Percentiles rank a stretch among this genome's conserved stretches.
Conservation (phyloP, 2,113 vertebrate genomes). For the Ellobius talpinus region DNA sequence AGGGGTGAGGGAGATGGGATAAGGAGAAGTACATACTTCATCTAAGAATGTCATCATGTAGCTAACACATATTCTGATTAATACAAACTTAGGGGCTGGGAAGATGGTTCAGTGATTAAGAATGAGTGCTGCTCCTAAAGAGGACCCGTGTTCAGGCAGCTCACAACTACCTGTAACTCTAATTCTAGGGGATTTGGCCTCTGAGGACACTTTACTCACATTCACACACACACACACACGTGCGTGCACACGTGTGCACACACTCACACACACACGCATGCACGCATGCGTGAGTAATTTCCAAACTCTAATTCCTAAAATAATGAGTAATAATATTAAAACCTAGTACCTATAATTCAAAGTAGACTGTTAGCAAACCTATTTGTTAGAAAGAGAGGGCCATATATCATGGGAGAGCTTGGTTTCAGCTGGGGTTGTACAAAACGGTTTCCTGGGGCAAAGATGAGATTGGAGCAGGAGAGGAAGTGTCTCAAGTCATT, state of each 20-base stretch:
- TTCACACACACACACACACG: background rate
- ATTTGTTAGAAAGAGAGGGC: background rate
- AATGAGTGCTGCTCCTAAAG: background rate
- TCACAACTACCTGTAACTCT: background rate
- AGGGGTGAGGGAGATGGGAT: too few species aligned
- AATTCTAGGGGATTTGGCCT: background rate
- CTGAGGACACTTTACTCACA: background rate
- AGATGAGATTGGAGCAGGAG: background rate
- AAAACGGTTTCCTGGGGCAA: background rate
- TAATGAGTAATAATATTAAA: background rate
- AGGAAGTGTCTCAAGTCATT: background rate
- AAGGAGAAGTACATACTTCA: background rate
- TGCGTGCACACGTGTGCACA: too few species aligned
- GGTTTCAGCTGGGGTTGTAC: background rate
- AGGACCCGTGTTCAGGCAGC: background rate
- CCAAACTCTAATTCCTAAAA: background rate
- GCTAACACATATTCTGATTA: background rate
- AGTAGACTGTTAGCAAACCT: background rate
- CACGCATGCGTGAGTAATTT: accelerated
- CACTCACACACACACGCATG: background rate
- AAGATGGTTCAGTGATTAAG: background rate
- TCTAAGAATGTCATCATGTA: background rate
- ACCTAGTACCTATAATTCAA: background rate
- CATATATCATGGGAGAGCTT: background rate
- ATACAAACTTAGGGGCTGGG: background rate